Conservation (phyloP, 2,888 invertebrate species). For the Ctena decussata region DNA sequence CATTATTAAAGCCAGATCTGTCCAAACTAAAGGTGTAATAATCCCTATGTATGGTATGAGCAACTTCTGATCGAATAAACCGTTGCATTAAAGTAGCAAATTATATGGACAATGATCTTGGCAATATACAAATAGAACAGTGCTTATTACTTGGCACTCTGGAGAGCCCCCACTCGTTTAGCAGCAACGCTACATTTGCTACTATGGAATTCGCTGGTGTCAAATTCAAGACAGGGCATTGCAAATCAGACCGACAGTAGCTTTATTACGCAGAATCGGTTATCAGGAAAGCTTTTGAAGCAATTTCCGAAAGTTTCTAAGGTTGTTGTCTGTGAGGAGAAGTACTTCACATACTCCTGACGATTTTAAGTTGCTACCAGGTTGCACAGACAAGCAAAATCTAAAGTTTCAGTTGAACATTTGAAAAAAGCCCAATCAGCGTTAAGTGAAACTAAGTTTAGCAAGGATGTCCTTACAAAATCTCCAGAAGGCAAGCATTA, state of each 20-base stretch:
- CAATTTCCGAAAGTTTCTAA: background rate
- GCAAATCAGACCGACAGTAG: background rate
- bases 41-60: background rate
- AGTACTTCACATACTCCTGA: slow-evolving; percentile 2
- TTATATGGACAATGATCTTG: background rate
- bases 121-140: background rate
- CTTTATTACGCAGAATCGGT: background rate
- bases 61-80: background rate
- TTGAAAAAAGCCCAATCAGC: background rate
- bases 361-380: background rate
- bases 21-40: slow-evolving; percentile 29
- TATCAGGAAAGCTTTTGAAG: background rate
- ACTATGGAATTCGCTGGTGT: slow-evolving; percentile 13
- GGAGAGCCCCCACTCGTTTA: background rate
- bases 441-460: background rate
- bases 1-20: background rate
- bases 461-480: background rate
- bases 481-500: background rate
- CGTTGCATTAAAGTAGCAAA: background rate
- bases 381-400: background rate
- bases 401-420: background rate
- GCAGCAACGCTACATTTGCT: background rate
- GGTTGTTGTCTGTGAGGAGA: background rate
- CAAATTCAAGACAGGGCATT: background rate
- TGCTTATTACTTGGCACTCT: background rate